Base-by-base conservation (phyloP, 2,888 invertebrate genomes). In the Pyrrhosoma nymphula region DNA sequence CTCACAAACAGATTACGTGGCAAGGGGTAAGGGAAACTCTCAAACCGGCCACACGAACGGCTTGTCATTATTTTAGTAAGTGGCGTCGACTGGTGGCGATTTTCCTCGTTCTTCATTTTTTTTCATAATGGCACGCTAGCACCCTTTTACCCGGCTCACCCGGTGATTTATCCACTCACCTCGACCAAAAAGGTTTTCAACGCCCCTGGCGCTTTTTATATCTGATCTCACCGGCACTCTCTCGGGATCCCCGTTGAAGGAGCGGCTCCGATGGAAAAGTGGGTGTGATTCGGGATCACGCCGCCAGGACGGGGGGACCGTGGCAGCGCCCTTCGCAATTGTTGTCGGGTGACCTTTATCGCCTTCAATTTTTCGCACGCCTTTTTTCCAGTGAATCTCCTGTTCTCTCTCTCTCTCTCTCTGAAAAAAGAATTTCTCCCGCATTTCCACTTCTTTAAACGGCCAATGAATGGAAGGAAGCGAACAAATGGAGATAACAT, bases 111-210 rank as follows among this genome's bases (percentile, higher is more conserved):
- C 23, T 39, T 90, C 26, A 69, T 47, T 60, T 91, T 91, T 91
- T 35, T 91, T 63, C 39, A 35, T 60, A 91, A 63, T 91, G 63
- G 91, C 60, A 63, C 60, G 60, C 39, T 91, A 63, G 63, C 60
- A 91, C 91, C 91, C 35, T 69, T 91, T 91, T 91, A 63, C 39
- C 30, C 8, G 16, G 30, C 91, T 18, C 39, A 16, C 91, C 63
- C 91, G 39, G 91, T 91, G 91, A 91, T 91, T 91, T 91, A 91
- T 91, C n/a, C 91, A 60, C 39, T 91, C 60, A 18, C 60, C 60
- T 60, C 60, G 2, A 18, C 3, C 47, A 56, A 91, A 35, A 63
- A 91, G 63, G 91, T 63, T 91, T 91, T 91, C 91, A 91, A 60
- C 91, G 63, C 91, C 39, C 60, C 56, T 23, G 60, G 91, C 91